Conservation (phyloP, 2,113 vertebrate genomes). For the Epinephelus fuscoguttatus region DNA sequence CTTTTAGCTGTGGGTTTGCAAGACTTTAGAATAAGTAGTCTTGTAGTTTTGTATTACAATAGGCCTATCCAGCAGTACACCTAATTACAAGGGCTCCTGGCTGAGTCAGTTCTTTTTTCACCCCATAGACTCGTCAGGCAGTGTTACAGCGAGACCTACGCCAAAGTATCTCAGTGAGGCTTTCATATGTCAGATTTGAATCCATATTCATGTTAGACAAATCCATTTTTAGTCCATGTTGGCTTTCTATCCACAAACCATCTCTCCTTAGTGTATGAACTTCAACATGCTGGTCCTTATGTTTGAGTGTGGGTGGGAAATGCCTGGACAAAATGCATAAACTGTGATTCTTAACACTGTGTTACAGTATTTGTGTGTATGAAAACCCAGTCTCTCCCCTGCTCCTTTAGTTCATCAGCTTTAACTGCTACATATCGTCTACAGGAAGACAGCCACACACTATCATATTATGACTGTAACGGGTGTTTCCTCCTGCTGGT, state of each 20-base stretch:
- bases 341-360: background rate
- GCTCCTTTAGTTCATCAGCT: background rate
- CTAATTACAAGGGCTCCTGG: conserved; percentile 76
- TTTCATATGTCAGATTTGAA: conserved; percentile 29
- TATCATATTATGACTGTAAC: conserved; percentile 29
- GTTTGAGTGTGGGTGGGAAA: background rate
- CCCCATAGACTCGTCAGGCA: conserved; percentile 33
- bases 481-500: conserved; percentile 60
- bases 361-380: background rate
- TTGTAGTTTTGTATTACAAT: conserved; percentile 82
- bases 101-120: conserved; percentile 59
- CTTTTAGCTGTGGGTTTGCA: conserved; percentile 79
- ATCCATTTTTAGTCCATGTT: conserved; percentile 19
- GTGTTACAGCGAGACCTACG: conserved; percentile 7
- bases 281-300: background rate
- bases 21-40: conserved; percentile 79
- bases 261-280: background rate
- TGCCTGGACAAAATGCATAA: background rate
- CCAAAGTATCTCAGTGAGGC: conserved; percentile 34
- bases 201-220: conserved; percentile 19
- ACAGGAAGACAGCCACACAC: conserved; percentile 15
- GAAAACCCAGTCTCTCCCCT: background rate
- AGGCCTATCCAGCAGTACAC: conserved; percentile 66
- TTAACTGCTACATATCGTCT: background rate
- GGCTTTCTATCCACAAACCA: background rate